Evolutionary conservation across 2,888 invertebrate species (phyloP).

Genomic region (Eugnorisma glareosa): DNA sequence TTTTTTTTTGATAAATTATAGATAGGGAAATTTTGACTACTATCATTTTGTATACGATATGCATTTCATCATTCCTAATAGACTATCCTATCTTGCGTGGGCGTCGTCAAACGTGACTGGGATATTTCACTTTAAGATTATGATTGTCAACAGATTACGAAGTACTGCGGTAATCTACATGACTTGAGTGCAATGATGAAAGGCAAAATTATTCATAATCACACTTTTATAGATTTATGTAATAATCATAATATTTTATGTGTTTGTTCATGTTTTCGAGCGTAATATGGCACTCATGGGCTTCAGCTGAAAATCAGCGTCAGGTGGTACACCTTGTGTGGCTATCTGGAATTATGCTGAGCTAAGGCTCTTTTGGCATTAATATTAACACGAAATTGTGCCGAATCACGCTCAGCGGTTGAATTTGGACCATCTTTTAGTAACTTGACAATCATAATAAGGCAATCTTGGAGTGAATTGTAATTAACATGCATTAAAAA

Average conservation of each 20-base stretch:
- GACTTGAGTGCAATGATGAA: neutral
- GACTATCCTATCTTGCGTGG: neutral
- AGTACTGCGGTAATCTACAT: neutral
- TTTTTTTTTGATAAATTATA: neutral
- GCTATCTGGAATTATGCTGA: no score
- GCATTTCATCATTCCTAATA: conserved; percentile 5
- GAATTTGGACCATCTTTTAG: neutral
- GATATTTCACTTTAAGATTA: neutral
- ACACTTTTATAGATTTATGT: neutral
- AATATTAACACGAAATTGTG: neutral
- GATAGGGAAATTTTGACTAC: neutral
- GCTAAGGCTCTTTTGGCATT: no score
- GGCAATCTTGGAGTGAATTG: neutral
- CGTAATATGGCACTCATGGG: no score
- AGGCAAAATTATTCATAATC: neutral
- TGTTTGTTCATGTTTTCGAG: no score
- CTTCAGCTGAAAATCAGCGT: no score
- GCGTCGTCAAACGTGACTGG: neutral
- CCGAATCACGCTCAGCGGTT: neutral
- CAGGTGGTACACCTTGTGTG: no score
- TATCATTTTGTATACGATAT: neutral
- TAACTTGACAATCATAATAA: neutral
- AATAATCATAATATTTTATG: neutral
- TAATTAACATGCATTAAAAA: neutral
- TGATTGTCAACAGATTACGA: neutral